Base-by-base conservation (phyloP, 2,888 invertebrate species). In the Ophion ventricosus region DNA sequence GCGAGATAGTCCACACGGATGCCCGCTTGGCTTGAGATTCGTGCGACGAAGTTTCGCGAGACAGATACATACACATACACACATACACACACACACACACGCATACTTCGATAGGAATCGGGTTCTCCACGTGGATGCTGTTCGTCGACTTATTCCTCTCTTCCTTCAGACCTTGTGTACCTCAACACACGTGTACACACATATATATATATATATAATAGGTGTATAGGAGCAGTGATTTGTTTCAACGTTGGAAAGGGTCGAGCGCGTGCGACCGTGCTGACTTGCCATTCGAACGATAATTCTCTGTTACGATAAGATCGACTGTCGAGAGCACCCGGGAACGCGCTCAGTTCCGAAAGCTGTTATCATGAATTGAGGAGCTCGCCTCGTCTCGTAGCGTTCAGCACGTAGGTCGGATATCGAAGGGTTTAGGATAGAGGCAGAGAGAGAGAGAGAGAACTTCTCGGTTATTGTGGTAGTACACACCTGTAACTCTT, bases 401-500 rank as follows among this genome's bases (percentile, higher is more conserved):
- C 79, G 73, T 43, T 70, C 76, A 76, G 64, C 74, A 80, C 69
- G 25, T 64, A 57, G 74, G 40, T 80, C 64, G 23, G 29, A 72
- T 29, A 56, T 59, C 74, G 40, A 75, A 79, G 59, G 79, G 81
- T 49, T 67, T n/a, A n/a, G n/a, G n/a, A n/a, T n/a, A n/a, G n/a
- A n/a, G n/a, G n/a, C n/a, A n/a, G n/a, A n/a, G n/a, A n/a, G n/a
- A n/a, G n/a, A n/a, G n/a, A 82, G 79, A 61, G 77, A 86, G 67
- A 76, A 25, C 57, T 64, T 67, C 49, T 56, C 63, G 43, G 35
- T 40, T 17, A 14, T 57, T 61, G 66, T 85, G 85, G 75, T 87
- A 72, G 85, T 90, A 91, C 91, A 92, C 92, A 92, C 91, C 91
- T 92, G 91, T 91, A 91, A 91, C 88, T 90, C 88, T 88, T 90